Conservation (phyloP, 2,797 vertebrate genomes). For the Syngnathus acus region DNA sequence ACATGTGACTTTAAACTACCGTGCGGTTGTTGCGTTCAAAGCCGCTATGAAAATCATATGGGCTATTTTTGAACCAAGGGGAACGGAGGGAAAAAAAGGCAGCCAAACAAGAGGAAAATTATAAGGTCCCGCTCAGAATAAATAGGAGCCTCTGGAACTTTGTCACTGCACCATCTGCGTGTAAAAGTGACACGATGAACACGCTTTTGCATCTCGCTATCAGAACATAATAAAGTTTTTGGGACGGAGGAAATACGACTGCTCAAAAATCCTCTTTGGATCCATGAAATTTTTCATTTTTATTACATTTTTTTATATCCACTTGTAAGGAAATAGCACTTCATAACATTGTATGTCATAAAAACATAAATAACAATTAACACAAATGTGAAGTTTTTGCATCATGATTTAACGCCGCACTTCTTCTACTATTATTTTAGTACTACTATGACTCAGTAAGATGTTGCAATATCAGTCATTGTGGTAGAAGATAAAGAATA, state of each 20-base stretch:
- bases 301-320: neutral
- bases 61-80: constrained; percentile 66
- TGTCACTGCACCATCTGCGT: constrained; percentile 13
- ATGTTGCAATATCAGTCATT: too few species aligned
- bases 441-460: too few species aligned
- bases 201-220: neutral
- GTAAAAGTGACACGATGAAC: constrained; percentile 18
- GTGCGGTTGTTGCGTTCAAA: constrained; percentile 65
- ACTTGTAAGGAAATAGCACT: neutral
- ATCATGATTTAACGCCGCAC: too few species aligned
- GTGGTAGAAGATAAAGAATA: too few species aligned
- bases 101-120: constrained; percentile 69
- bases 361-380: too few species aligned
- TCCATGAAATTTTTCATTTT: neutral
- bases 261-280: neutral
- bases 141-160: constrained; percentile 31
- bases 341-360: too few species aligned
- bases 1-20: constrained; percentile 67
- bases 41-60: constrained; percentile 70
- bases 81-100: constrained; percentile 41
- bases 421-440: too few species aligned
- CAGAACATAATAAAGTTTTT: neutral
- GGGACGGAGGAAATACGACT: neutral
- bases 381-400: too few species aligned
- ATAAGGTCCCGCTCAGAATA: constrained; percentile 60